Conservation (phyloP, 2,113 vertebrate species). For the Maccullochella peelii region DNA sequence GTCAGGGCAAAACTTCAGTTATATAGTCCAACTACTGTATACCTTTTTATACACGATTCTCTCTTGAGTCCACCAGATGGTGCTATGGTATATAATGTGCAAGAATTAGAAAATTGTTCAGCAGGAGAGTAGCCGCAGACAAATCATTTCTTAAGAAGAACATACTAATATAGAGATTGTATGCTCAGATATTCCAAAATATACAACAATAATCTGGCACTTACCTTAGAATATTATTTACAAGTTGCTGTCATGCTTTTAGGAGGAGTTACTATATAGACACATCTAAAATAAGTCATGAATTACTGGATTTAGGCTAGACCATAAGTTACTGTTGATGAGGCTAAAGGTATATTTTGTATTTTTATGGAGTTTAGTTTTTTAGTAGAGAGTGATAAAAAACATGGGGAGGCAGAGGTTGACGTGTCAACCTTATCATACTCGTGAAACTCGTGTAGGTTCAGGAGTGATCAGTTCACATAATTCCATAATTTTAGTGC, state of each 20-base stretch:
- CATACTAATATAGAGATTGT: not conserved
- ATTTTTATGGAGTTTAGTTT: too few relatives aligned
- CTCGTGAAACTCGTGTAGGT: too few relatives aligned
- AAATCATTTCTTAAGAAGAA: not conserved
- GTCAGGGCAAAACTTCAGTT: not conserved
- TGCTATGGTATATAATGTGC: not conserved
- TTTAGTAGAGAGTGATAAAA: too few relatives aligned
- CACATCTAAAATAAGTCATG: too few relatives aligned
- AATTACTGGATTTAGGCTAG: too few relatives aligned
- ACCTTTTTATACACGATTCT: not conserved
- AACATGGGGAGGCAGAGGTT: too few relatives aligned
- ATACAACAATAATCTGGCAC: not conserved
- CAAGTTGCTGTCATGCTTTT: not conserved
- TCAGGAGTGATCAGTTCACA: not conserved
- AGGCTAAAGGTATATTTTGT: too few relatives aligned
- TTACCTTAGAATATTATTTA: too few relatives aligned
- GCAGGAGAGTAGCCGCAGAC: not conserved
- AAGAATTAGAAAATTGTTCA: not conserved
- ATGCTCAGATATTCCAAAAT: not conserved
- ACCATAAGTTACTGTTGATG: too few relatives aligned
- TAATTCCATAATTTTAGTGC: too few relatives aligned
- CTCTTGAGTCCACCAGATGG: constrained; percentile 58
- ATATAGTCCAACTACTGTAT: not conserved
- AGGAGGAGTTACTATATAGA: too few relatives aligned
- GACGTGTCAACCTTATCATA: too few relatives aligned